A percentile compares a stretch with the other conserved stretches of the same genome.
Evolutionary conservation across 2,797 vertebrate species (phyloP).

Genomic region (Propithecus perrieri): DNA sequence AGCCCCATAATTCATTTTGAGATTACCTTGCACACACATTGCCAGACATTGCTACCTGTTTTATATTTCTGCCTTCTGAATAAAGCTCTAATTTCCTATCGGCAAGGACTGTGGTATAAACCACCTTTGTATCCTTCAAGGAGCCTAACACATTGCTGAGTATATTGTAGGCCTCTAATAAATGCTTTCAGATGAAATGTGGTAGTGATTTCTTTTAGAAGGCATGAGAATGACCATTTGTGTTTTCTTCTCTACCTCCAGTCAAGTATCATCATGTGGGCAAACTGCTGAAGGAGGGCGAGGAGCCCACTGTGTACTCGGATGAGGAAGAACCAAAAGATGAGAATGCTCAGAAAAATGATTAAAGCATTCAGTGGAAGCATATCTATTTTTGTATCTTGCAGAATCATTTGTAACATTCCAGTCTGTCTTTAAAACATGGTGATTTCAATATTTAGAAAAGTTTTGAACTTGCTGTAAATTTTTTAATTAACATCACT

Average conservation of each 20-base stretch:
- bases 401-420: conserved; percentile 84
- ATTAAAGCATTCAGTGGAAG: conserved; percentile 84
- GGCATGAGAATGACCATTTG: conserved; percentile 19
- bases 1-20: background rate
- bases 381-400: conserved; percentile 78
- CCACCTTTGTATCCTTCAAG: background rate
- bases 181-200: background rate
- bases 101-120: background rate
- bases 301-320: conserved; percentile 95
- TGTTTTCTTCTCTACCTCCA: conserved; percentile 80
- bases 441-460: conserved; percentile 77
- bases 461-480: conserved; percentile 75
- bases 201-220: background rate
- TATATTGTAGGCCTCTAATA: background rate
- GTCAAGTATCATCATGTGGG: conserved; percentile 97
- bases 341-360: conserved; percentile 90
- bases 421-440: conserved; percentile 78
- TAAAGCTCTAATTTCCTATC: background rate
- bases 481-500: conserved; percentile 76
- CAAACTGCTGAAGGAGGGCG: conserved; percentile 95
- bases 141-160: background rate
- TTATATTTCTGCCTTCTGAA: background rate
- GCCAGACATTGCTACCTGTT: background rate
- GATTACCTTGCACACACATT: background rate
- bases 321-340: conserved; percentile 93